These are phyloP conservation scores for Sciurus vulgaris DNA, from an alignment of 2,797 vertebrate species.

Conservation along the genomic window DNA sequence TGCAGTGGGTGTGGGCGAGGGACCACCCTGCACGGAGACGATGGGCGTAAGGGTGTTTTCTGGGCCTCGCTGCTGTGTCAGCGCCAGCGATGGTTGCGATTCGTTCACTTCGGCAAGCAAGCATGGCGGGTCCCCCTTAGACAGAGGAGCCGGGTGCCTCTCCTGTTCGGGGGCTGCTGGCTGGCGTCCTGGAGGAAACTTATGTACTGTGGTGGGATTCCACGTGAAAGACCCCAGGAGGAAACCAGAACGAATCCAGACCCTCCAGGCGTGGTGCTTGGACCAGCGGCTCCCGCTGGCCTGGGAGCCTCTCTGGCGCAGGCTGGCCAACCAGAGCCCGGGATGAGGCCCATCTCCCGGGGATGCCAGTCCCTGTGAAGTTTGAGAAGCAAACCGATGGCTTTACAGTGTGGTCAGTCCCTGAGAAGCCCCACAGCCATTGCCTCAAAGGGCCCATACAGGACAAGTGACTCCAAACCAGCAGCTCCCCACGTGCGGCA, in stretches of 20 bases:
- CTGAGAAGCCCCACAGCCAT: background rate
- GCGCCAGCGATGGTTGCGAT: fast-evolving
- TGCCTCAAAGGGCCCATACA: background rate
- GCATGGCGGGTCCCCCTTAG: fast-evolving
- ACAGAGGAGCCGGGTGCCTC: fast-evolving
- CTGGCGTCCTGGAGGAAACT: background rate
- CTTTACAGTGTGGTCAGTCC: no score
- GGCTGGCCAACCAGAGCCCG: background rate
- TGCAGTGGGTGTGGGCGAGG: background rate
- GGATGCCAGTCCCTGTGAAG: fast-evolving
- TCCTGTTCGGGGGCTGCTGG: background rate
- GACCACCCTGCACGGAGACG: no score
- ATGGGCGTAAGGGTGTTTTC: no score
- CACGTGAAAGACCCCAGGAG: background rate
- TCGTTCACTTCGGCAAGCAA: background rate
- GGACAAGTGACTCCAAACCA: background rate
- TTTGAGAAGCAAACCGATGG: background rate
- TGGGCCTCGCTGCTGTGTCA: background rate
- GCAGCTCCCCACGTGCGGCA: fast-evolving
- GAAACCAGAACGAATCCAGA: background rate
- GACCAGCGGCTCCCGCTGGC: background rate
- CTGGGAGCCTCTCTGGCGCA: fast-evolving
- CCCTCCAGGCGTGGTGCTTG: background rate
- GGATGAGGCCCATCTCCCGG: no score
- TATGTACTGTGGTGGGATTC: background rate